These are phyloP conservation scores for Arbacia lixula DNA, from an alignment of 53 echinoderm and acorn worm species.

Conservation along the genomic window DNA sequence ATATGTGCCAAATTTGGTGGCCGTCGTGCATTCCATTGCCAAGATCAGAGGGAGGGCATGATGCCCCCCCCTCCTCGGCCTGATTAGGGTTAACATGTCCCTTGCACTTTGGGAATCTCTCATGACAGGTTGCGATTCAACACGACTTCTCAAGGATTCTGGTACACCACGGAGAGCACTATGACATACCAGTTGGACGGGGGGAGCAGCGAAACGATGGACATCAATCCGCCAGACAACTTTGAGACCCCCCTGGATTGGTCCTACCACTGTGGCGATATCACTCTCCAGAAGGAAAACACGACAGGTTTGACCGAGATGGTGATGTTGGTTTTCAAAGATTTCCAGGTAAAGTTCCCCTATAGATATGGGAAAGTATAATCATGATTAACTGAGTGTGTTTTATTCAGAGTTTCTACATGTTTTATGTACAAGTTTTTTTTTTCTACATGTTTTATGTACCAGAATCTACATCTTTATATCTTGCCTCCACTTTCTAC, in stretches of 20 bases:
- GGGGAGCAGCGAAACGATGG: not conserved
- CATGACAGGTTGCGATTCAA: constrained; percentile 16
- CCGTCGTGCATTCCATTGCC: too few species aligned
- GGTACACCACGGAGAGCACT: not conserved
- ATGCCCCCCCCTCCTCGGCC: too few species aligned
- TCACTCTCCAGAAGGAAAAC: not conserved
- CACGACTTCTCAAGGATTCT: constrained; percentile 4
- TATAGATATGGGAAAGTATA: too few species aligned
- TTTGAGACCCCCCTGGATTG: constrained; percentile 59
- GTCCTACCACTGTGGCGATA: constrained; percentile 80
- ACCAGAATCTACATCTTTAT: too few species aligned
- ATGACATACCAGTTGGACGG: not conserved
- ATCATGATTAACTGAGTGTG: too few species aligned
- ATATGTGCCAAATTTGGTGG: too few species aligned
- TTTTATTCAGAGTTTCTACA: too few species aligned
- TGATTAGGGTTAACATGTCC: too few species aligned
- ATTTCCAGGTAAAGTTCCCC: constrained; percentile 85
- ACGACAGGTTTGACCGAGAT: not conserved
- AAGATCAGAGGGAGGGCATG: too few species aligned
- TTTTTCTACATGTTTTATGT: too few species aligned
- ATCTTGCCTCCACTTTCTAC: too few species aligned
- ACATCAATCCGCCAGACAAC: not conserved
- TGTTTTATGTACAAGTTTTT: too few species aligned
- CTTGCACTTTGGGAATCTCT: not conserved
- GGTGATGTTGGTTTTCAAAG: constrained; percentile 43